Percentiles rank a stretch among this genome's conserved stretches.
These are phyloP conservation scores for Labeo rohita DNA, from an alignment of 2,113 vertebrate species.

Conservation along the genomic window DNA sequence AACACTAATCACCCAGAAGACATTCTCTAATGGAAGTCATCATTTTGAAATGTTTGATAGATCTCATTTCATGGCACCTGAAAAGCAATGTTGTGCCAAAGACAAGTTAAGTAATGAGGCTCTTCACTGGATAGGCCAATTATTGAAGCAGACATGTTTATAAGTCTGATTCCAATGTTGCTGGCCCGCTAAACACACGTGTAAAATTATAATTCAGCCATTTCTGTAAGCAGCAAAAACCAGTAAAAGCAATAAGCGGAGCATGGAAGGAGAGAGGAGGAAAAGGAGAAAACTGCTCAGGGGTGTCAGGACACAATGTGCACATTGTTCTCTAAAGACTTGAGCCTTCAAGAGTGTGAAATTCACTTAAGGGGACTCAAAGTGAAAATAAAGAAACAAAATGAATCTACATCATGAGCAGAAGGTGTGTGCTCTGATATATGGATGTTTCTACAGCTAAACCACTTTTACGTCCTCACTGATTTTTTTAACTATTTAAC, in stretches of 20 bases:
- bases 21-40: neutral
- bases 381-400: neutral
- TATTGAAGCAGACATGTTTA: slow-evolving; percentile 69
- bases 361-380: slow-evolving; percentile 36
- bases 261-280: slow-evolving; percentile 46
- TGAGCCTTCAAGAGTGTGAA: slow-evolving; percentile 61
- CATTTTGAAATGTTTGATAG: neutral
- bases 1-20: neutral
- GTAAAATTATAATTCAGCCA: slow-evolving; percentile 68
- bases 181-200: slow-evolving; percentile 57
- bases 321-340: slow-evolving; percentile 66
- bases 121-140: slow-evolving; percentile 43
- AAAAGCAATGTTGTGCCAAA: neutral
- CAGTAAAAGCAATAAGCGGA: slow-evolving; percentile 53
- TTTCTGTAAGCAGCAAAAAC: slow-evolving; percentile 46
- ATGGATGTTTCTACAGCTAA: neutral
- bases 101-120: slow-evolving; percentile 1
- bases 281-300: slow-evolving; percentile 64
- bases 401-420: neutral
- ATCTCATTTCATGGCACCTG: slow-evolving; percentile 4
- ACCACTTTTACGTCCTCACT: too few species aligned
- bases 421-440: neutral
- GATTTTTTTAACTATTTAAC: too few species aligned
- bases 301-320: slow-evolving; percentile 62
- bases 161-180: slow-evolving; percentile 60